Conservation (phyloP, 2,888 invertebrate species). For the Stenurella melanura region DNA sequence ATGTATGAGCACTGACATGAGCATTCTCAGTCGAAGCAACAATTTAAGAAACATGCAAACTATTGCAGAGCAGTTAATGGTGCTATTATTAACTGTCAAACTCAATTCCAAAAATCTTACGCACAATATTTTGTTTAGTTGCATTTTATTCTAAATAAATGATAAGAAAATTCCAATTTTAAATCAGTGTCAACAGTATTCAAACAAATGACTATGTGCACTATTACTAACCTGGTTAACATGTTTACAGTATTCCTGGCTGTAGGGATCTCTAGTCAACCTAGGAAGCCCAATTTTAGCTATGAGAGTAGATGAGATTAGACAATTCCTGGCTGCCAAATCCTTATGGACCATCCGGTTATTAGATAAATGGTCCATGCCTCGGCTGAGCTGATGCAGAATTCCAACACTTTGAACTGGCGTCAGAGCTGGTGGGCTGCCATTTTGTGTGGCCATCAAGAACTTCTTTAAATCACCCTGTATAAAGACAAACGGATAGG, state of each 20-base stretch:
- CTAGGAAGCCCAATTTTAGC: conserved; percentile 90
- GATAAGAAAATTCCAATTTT: no score
- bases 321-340: conserved; percentile 92
- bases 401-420: conserved; percentile 81
- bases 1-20: no score
- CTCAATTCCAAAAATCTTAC: no score
- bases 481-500: conserved; percentile 57
- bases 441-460: conserved; percentile 80
- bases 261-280: conserved; percentile 89
- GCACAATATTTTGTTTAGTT: no score
- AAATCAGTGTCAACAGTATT: no score
- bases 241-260: conserved; percentile 91
- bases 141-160: no score
- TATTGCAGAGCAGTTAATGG: no score
- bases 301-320: conserved; percentile 87
- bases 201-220: no score
- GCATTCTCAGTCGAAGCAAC: no score
- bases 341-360: conserved; percentile 91
- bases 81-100: no score
- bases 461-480: conserved; percentile 95
- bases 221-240: conserved; percentile 80
- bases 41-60: no score
- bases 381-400: conserved; percentile 86
- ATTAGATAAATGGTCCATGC: conserved; percentile 86
- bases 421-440: conserved; percentile 78